Conservation (phyloP, 2,888 invertebrate species). For the Ennomos erosarius region DNA sequence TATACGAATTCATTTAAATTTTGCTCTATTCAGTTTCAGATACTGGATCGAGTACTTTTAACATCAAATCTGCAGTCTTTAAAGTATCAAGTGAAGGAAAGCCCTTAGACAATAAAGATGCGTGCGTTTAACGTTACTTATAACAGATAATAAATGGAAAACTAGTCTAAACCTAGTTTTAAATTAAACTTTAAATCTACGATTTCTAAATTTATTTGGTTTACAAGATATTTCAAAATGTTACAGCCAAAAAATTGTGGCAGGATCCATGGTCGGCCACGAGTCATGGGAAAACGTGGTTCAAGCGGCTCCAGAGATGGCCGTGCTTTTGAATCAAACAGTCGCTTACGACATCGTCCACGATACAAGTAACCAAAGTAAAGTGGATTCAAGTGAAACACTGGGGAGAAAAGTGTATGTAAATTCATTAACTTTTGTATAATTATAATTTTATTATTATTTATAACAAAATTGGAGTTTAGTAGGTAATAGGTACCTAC, state of each 20-base stretch:
- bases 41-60: neutral
- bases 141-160: neutral
- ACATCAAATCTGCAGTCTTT: neutral
- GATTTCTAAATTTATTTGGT: too few relatives aligned
- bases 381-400: conserved; percentile 25
- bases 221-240: neutral
- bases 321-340: conserved; percentile 56
- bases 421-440: too few relatives aligned
- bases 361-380: conserved; percentile 13
- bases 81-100: neutral
- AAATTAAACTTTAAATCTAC: too few relatives aligned
- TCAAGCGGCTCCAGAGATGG: conserved; percentile 70
- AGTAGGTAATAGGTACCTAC: too few relatives aligned
- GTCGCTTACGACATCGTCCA: conserved; percentile 11
- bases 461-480: too few relatives aligned
- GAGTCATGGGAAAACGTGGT: conserved; percentile 78
- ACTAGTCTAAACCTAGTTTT: too few relatives aligned
- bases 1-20: too few relatives aligned
- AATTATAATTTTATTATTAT: too few relatives aligned
- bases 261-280: conserved; percentile 63
- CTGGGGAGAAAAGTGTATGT: too few relatives aligned
- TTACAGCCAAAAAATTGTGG: conserved; percentile 34
- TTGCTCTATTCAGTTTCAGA: conserved; percentile 5
- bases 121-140: neutral
- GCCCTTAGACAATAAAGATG: neutral